Base-by-base conservation (phyloP, 2,797 vertebrate species). In the Pangasius sanitwongsei region DNA sequence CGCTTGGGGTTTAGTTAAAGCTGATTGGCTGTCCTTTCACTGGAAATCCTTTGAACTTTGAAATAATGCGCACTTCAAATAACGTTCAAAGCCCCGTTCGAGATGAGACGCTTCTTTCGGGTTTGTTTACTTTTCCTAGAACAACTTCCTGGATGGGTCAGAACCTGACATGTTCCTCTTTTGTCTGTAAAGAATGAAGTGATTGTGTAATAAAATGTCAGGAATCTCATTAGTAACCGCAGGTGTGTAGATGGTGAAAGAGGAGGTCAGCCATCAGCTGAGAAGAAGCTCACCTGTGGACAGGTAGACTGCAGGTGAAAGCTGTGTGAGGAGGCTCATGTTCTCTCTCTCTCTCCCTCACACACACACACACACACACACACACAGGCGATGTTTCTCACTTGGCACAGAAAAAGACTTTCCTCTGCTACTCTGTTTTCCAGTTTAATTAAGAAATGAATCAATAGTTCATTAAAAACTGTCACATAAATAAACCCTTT, bases 191-290 rank as follows among this genome's bases (percentile, higher is more conserved):
- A 88, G 50, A 88, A 41, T 50, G 34, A 31, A 41, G 50, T 72
- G 3, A 75, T 85, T 87, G 85, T 90, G 85, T n/a, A 55, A 85
- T 57, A 72, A 63, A 91, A 90, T 86, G 86, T n/a, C 28, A 23
- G 59, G 75, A 89, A 91, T 91, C 85, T 65, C 74, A 69, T 67
- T 63, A 87, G 57, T 78, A 28, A 86, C 11, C 18, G 50, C 31
- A 88, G 48, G 55, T 31, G 48, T 74, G n/a, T 11, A 11, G 44
- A 85, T 84, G 85, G 11, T 55, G 75, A 90, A 77, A 89, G 87
- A 90, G 18, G 15, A 50, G 65, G 59, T 87, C 80, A 74, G 28
- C 34, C 12, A 57, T 55, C 80, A 72, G 90, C 90, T 85, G n/a
- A 50, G 88, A 85, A 67, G 55, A 13, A 55, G 57, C 82, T 83